Percentiles rank a stretch among this genome's conserved stretches.
Conservation (phyloP, 2,888 invertebrate species). For the Piscicola geometra region DNA sequence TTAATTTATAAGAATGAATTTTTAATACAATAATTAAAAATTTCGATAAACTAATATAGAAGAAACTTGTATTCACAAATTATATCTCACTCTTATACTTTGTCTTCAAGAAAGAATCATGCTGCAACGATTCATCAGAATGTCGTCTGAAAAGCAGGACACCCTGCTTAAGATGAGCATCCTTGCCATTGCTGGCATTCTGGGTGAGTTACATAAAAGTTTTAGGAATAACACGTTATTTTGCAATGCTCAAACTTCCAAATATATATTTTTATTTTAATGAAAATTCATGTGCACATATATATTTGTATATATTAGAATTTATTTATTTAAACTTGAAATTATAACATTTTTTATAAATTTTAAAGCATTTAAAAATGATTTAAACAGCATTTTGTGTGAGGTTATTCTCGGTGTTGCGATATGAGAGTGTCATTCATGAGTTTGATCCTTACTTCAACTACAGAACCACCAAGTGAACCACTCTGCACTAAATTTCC, state of each 20-base stretch:
- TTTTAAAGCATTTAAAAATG: too few relatives aligned
- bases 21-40: too few relatives aligned
- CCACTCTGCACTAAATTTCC: too few relatives aligned
- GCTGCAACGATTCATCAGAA: conserved; percentile 43
- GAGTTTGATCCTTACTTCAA: conserved; percentile 91
- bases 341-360: too few relatives aligned
- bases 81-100: not conserved
- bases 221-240: too few relatives aligned
- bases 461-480: conserved; percentile 79
- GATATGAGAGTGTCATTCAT: conserved; percentile 99
- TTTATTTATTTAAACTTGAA: too few relatives aligned
- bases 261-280: too few relatives aligned
- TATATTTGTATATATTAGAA: too few relatives aligned
- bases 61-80: not conserved
- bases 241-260: too few relatives aligned
- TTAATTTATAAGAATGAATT: too few relatives aligned
- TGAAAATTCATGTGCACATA: too few relatives aligned
- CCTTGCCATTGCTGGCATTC: conserved; percentile 80
- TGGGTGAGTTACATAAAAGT: conserved; percentile 63
- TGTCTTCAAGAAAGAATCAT: not conserved
- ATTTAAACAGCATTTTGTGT: conserved; percentile 53
- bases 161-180: conserved; percentile 78
- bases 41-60: not conserved
- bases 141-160: conserved; percentile 72
- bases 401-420: conserved; percentile 93